Conservation (phyloP, 2,113 vertebrate species). For the Macaca fascicularis region T2T-MFA8v1.1 NC_088375.1:19103001-19103500, state of each 20-base stretch:
- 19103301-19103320: not conserved
- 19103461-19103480: not conserved
- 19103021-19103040: not conserved
- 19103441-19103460: not conserved
- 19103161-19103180: not conserved
- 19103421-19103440: not conserved
- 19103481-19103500: not conserved
- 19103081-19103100: not conserved
- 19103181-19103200: not conserved
- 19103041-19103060: not conserved
- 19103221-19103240: not conserved
- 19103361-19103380: not conserved
- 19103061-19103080: not conserved
- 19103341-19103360: not conserved
- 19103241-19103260: not conserved
- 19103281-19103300: not conserved
- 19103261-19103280: not conserved
- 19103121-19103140: not conserved
- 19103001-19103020: not conserved
- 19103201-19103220: not conserved
- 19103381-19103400: not conserved
- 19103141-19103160: not conserved
- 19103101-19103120: not conserved
- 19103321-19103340: not conserved
- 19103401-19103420: no score